Evolutionary conservation across 2,888 invertebrate genomes (phyloP).

Genomic region (Melanchra persicariae): DNA sequence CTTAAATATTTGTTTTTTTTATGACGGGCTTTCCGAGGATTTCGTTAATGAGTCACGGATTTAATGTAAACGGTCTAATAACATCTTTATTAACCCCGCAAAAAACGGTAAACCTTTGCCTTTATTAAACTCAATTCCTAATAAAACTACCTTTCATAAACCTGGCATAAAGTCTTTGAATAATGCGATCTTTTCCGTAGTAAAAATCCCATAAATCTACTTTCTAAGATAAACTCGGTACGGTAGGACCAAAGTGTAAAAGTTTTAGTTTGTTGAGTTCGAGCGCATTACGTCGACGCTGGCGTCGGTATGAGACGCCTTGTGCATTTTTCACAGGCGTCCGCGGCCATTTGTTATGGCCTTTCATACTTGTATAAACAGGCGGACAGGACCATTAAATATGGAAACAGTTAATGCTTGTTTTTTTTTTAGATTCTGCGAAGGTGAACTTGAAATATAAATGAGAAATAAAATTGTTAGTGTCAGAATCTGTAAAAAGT

Average conservation of each 20-base stretch:
- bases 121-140: constrained; percentile 46
- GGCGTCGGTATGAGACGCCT: constrained; percentile 45
- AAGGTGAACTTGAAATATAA: constrained; percentile 25
- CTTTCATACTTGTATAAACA: constrained; percentile 44
- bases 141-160: constrained; percentile 53
- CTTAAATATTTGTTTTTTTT: not conserved
- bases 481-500: not conserved
- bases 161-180: constrained; percentile 60
- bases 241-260: constrained; percentile 67
- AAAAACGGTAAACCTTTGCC: constrained; percentile 22
- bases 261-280: constrained; percentile 70
- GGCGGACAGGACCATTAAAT: constrained; percentile 37
- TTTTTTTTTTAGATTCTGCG: constrained; percentile 11
- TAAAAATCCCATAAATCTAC: constrained; percentile 77
- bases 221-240: constrained; percentile 72
- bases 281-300: constrained; percentile 55
- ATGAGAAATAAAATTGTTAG: not conserved
- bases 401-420: constrained; percentile 21
- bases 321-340: constrained; percentile 64
- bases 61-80: constrained; percentile 1
- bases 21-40: not conserved
- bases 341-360: constrained; percentile 57
- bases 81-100: constrained; percentile 1
- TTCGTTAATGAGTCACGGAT: not conserved
- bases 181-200: constrained; percentile 64